A percentile compares a stretch with the other conserved stretches of the same genome.
These are phyloP conservation scores for Campoletis raptor DNA, from an alignment of 2,888 invertebrate species.

Conservation along the genomic window DNA sequence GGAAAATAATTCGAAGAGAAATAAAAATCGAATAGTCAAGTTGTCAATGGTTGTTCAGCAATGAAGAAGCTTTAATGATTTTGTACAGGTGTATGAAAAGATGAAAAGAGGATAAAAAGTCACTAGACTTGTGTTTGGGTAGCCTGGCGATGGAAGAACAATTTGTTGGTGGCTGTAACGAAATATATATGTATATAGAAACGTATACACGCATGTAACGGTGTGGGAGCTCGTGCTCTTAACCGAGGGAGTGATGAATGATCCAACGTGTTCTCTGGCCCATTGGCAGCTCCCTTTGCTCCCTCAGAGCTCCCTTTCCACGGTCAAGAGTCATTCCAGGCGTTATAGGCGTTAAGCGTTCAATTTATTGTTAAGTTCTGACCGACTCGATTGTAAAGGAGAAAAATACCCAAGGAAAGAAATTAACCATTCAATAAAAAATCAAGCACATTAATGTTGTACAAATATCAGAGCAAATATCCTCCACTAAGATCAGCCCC, in stretches of 20 bases:
- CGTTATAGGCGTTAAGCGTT: constrained; percentile 72
- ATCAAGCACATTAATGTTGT: not conserved
- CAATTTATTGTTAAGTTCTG: constrained; percentile 78
- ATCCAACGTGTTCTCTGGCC: constrained; percentile 60
- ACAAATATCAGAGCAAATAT: not conserved
- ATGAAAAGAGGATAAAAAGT: constrained; percentile 30
- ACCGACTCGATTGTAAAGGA: constrained; percentile 71
- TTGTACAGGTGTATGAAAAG: constrained; percentile 22
- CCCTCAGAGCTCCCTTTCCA: constrained; percentile 34
- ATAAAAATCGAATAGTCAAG: not conserved
- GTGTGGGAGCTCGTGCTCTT: constrained; percentile 36
- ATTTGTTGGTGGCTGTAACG: constrained; percentile 53
- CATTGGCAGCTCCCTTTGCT: constrained; percentile 22
- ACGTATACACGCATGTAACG: not conserved
- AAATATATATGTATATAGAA: constrained; percentile 9
- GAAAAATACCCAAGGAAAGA: constrained; percentile 74
- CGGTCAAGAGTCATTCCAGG: constrained; percentile 58
- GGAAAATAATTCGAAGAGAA: not conserved
- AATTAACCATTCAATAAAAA: constrained; percentile 52
- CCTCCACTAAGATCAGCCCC: not conserved
- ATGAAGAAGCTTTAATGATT: not conserved
- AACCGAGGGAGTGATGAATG: constrained; percentile 69
- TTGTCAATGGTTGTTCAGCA: not conserved
- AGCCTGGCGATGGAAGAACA: constrained; percentile 52
- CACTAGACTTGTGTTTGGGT: constrained; percentile 36